A percentile compares a stretch with the other conserved stretches of the same genome.
Conservation (phyloP, 2,888 invertebrate genomes). For the Drosophila mulleri region DNA sequence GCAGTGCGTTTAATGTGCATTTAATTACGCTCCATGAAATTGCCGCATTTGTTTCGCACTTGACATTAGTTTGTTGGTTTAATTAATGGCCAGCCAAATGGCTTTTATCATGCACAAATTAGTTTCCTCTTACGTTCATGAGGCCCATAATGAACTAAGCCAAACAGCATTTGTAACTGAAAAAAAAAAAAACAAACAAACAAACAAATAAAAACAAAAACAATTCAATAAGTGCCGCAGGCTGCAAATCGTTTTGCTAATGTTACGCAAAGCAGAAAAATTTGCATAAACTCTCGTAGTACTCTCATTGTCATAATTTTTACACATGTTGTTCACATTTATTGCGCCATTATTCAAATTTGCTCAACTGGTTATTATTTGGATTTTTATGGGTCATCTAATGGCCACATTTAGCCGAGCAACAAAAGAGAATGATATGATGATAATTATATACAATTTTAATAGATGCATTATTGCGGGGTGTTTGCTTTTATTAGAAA, state of each 20-base stretch:
- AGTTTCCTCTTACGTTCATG: conserved; percentile 30
- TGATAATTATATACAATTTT: not conserved
- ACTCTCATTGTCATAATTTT: conserved; percentile 23
- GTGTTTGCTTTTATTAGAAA: not conserved
- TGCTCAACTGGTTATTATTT: conserved; percentile 6
- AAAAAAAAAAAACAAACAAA: not conserved
- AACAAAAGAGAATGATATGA: not conserved
- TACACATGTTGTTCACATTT: conserved; percentile 21
- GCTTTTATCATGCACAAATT: conserved; percentile 57
- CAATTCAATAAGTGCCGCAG: conserved; percentile 40
- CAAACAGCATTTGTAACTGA: conserved; percentile 12
- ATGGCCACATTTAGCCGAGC: not conserved
- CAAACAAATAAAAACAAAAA: conserved; percentile 17
- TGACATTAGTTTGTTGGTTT: conserved; percentile 36
- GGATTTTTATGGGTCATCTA: conserved; percentile 1
- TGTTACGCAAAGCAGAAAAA: conserved; percentile 17
- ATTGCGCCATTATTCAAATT: conserved; percentile 14
- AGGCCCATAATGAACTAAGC: conserved; percentile 29
- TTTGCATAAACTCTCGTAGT: conserved; percentile 43
- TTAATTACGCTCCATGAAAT: conserved; percentile 28
- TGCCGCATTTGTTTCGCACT: conserved; percentile 17
- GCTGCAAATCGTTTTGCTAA: conserved; percentile 31
- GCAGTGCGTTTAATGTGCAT: conserved; percentile 25
- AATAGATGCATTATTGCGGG: not conserved
- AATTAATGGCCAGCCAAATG: conserved; percentile 59